Base-by-base conservation (phyloP, 2,797 vertebrate genomes). In the Apodemus agrarius region DNA sequence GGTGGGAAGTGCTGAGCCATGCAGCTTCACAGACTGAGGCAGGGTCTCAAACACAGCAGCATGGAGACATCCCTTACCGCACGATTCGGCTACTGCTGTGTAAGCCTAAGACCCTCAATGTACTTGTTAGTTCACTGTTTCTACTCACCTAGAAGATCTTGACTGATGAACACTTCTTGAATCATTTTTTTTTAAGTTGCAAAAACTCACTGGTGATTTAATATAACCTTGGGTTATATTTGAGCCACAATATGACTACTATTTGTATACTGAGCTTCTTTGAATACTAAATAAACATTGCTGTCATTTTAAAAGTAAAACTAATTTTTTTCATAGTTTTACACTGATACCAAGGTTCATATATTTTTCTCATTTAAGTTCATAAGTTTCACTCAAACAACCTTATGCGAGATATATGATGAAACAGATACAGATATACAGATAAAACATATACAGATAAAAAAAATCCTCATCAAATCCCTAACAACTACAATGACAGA, bases 321-420 rank as follows among this genome's bases (percentile, higher is more conserved):
- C 34, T 63, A 61, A 65, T n/a, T 12, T 49, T 92, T 89, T 49
- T 67, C 3, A 85, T 69, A 94, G 65, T 46, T 96, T 93, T 57
- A 76, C 72, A 8, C 81, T 59, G 6, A 81, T 88, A 85, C 4
- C 83, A 74, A 75, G 89, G 43, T 54, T 82, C 6, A 52, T 43
- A 85, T 10, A 86, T 79, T 95, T 95, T 96, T 95, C 49, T 91
- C 13, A 90, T 81, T 0, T 82, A 49, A 52, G 1, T 93, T 94
- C 46, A 89, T 8, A 93, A 94, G 97, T 95, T 91, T 52, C 72
- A 91, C 67, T 82, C 61, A 97, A 92, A 97, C 82, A 91, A 82
- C 16, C 2, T 85, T 95, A 37, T 3, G 29, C 12, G 96, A 95
- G 61, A 1, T 61, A 61, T 24, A 61, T 9, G 22, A 9, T 61